Evolutionary conservation across 2,888 invertebrate genomes (phyloP), one percentile per base, ranked within the genome.

Genomic region (Clepsis dumicolana): DNA sequence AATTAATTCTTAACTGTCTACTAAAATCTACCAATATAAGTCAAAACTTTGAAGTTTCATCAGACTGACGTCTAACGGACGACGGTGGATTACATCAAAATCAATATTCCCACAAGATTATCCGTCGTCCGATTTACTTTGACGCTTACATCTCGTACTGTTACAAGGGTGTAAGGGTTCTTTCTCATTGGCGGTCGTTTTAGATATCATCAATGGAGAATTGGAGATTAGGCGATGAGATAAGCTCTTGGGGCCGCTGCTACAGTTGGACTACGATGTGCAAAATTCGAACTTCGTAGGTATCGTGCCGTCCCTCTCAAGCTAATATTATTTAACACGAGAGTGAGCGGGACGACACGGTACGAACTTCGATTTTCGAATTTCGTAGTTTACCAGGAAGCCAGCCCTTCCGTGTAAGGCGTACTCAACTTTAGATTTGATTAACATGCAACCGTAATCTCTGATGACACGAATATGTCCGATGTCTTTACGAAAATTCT

Each of bases 81-180:
- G 54, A 38, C 25, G 48, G 48, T 12, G 61, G 61, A 66, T 66
- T 66, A 66, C 61, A 62, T 66, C 61, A 48, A 62, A 62, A 66
- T 66, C 66, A 66, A 66, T 66, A 66, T 66, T 56, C 66, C 56
- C 66, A 48, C 48, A 66, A 62, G 61, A 66, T 66, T 66, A 62
- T n/a, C 27, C 48, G 35, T 0, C 48, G 35, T 10, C 61, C 66
- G 56, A 48, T 27, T 27, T 62, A 66, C 10, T 48, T 8, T 54
- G 66, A 62, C 27, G 62, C 48, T 1, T 27, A 25, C 18, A n/a
- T 3, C 12, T 10, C n/a, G 4, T 48, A 44, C 16, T 48, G 48
- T 25, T n/a, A 48, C 21, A 25, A 25, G 44, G 35, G 21, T 8
- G 24, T 4, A 56, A 25, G 61, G 54, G 35, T 35, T 18, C 32